Conservation (phyloP, 2,888 invertebrate species). For the Proisotoma minuta region DNA sequence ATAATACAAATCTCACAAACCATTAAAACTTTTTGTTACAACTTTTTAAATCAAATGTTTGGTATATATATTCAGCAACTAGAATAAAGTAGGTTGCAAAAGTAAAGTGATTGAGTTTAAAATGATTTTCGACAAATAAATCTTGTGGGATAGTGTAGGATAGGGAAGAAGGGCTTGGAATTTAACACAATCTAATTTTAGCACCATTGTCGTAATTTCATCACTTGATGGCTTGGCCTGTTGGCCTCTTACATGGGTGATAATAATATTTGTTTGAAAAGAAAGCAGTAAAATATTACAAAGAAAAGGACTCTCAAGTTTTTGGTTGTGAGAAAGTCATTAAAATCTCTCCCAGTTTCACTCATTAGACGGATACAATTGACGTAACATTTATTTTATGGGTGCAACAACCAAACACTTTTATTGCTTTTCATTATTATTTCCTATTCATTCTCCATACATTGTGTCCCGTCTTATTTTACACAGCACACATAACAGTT, state of each 20-base stretch:
- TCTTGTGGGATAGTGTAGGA: neutral
- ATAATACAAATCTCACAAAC: too few species aligned
- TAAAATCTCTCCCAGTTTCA: slow-evolving; percentile 13
- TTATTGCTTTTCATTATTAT: neutral
- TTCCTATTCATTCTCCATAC: slow-evolving; percentile 4
- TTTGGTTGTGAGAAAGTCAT: slow-evolving; percentile 18
- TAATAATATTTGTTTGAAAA: slow-evolving; percentile 2
- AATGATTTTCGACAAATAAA: neutral
- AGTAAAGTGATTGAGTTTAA: slow-evolving; percentile 4
- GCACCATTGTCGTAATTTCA: slow-evolving; percentile 5
- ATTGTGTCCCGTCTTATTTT: too few species aligned
- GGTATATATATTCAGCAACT: too few species aligned
- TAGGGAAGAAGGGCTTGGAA: neutral
- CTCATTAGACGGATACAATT: slow-evolving; percentile 11
- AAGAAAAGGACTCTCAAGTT: neutral
- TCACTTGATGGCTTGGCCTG: neutral
- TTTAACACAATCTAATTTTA: slow-evolving; percentile 6
- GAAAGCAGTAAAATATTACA: neutral
- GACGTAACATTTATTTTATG: slow-evolving; percentile 12
- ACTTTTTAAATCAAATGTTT: too few species aligned
- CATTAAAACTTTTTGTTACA: too few species aligned
- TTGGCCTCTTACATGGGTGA: too few species aligned
- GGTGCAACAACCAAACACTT: slow-evolving; percentile 10
- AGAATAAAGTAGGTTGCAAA: too few species aligned
- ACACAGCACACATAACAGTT: neutral